Evolutionary conservation across 2,113 vertebrate genomes (phyloP), one percentile per base, ranked within the genome.

Genomic region (Daphoenositta chrysoptera): DNA sequence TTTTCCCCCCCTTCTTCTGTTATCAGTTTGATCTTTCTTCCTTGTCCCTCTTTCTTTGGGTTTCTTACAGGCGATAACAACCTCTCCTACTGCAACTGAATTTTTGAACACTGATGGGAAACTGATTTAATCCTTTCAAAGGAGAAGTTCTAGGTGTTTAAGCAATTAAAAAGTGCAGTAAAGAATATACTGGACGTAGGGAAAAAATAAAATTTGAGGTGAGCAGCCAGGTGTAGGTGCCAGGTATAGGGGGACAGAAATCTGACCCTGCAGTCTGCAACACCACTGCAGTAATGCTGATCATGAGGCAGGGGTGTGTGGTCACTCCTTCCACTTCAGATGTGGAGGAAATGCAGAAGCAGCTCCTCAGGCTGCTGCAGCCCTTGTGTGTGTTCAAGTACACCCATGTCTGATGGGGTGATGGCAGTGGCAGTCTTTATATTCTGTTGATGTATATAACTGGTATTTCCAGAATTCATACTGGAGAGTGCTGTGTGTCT

Each of bases 11-110:
- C 40, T 11, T 64, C 35, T 96, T 94, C 81, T 95, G 89, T 96
- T 95, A 95, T 76, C 93, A 85, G 93, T 98, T 97, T 97, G 96
- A 95, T 98, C 94, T 97, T 96, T 97, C 94, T 98, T 97, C 86
- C 96, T 96, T 97, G 93, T 96, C 91, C 39, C 37, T 48, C 4
- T 97, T 93, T 97, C 94, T 96, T 89, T 92, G 87, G 33, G 21
- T 93, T 65, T 89, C 72, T 95, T 94, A 70, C 50, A 92, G 58
- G 93, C 65, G 28, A 54, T 88, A 53, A 93, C 96, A 92, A 93
- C 60, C 48, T 84, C 72, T 90, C 56, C 37, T 70, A 63, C 77
- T 66, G 39, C 83, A 54, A 9, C 69, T 94, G 93, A 64, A 93
- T 92, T 92, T 90, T 68, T 95, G 68, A 95, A 79, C 40, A 48